Conservation (phyloP, 2,113 vertebrate species). For the Mesembrinibis cayennensis region DNA sequence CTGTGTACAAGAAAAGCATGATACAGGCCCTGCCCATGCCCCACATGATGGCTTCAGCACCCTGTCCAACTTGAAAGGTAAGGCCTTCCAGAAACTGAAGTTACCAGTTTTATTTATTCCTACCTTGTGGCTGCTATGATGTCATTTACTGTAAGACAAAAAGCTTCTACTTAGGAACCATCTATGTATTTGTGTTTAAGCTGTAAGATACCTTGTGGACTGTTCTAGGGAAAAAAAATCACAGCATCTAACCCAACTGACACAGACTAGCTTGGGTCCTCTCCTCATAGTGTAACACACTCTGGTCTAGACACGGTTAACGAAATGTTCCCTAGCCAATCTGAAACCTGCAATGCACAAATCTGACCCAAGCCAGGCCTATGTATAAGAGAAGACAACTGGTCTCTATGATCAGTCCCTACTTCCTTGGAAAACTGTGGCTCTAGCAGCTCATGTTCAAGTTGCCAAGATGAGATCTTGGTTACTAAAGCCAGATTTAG, state of each 20-base stretch:
- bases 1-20: not conserved
- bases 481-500: not conserved
- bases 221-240: not conserved
- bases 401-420: not conserved
- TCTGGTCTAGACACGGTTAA: not conserved
- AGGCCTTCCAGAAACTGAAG: not conserved
- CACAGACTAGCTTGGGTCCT: not conserved
- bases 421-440: not conserved
- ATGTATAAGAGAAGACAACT: not conserved
- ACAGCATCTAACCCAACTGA: not conserved
- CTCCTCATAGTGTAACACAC: not conserved
- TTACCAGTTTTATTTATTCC: not conserved
- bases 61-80: not conserved
- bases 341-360: not conserved
- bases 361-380: not conserved
- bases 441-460: not conserved
- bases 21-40: not conserved
- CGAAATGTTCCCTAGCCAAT: not conserved
- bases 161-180: not conserved
- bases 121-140: not conserved
- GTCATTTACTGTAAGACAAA: not conserved
- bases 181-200: not conserved
- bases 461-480: not conserved
- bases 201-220: not conserved
- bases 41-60: not conserved